These are phyloP conservation scores for Chrysocyon brachyurus DNA, from an alignment of 2,797 vertebrate genomes.

Conservation along the genomic window DNA sequence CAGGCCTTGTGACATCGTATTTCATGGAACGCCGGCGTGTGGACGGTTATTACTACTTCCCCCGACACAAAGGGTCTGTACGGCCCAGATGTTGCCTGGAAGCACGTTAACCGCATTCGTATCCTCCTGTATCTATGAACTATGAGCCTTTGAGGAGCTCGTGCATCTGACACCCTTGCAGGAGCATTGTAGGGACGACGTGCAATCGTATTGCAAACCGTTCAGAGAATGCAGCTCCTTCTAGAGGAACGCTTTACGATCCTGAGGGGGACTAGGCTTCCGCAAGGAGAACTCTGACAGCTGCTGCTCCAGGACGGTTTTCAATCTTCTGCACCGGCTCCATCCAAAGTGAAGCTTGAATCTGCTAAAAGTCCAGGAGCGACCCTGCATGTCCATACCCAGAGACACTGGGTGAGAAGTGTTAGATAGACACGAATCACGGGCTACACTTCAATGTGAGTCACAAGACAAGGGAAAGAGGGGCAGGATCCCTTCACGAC, in stretches of 20 bases:
- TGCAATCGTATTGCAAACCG: neutral
- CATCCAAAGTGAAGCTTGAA: neutral
- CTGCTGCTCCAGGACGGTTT: rapidly evolving
- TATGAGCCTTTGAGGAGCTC: neutral
- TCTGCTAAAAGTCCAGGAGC: neutral
- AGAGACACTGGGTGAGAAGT: neutral
- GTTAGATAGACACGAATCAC: rapidly evolving
- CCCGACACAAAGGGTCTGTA: neutral
- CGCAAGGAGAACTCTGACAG: neutral
- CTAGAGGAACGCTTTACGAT: neutral
- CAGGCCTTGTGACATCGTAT: neutral
- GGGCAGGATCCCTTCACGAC: neutral
- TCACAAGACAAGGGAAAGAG: neutral
- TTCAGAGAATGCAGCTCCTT: neutral
- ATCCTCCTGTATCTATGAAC: neutral
- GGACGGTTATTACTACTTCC: rapidly evolving
- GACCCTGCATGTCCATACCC: neutral
- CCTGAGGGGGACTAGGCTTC: rapidly evolving
- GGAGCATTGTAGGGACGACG: rapidly evolving
- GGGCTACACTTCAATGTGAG: neutral
- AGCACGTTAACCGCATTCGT: rapidly evolving
- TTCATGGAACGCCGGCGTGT: neutral
- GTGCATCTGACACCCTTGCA: neutral
- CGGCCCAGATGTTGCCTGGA: no score
- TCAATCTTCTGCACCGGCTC: neutral